These are phyloP conservation scores for Psittacus erithacus DNA, from an alignment of 2,113 vertebrate species.

Conservation along the genomic window DNA sequence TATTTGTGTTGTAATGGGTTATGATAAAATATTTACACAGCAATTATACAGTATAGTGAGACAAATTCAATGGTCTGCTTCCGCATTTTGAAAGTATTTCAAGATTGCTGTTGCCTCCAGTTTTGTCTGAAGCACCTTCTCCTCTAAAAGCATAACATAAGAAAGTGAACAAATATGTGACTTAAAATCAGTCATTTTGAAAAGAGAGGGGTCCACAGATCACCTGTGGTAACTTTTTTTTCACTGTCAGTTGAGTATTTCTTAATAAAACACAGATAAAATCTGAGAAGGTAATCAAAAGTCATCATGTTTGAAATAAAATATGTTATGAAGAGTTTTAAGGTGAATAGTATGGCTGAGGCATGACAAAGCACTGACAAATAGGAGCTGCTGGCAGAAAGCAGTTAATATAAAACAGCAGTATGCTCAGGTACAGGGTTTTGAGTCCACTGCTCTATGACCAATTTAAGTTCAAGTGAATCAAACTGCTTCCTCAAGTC, in stretches of 20 bases:
- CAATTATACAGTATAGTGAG: background rate
- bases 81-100: background rate
- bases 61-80: background rate
- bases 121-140: background rate
- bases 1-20: background rate
- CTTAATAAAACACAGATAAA: background rate
- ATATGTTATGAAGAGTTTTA: background rate
- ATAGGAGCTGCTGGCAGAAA: background rate
- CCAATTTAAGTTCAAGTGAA: background rate
- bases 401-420: background rate
- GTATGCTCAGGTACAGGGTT: background rate
- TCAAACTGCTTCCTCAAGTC: background rate
- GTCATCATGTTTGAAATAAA: background rate
- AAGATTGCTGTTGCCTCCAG: background rate
- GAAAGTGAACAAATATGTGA: background rate
- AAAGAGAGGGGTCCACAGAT: background rate
- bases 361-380: background rate
- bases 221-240: background rate
- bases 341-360: background rate
- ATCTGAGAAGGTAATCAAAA: background rate
- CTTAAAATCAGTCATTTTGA: background rate
- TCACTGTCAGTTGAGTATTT: background rate
- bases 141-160: background rate
- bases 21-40: background rate
- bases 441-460: background rate